Conservation (phyloP, 2,888 invertebrate species). For the Ametastegia equiseti region DNA sequence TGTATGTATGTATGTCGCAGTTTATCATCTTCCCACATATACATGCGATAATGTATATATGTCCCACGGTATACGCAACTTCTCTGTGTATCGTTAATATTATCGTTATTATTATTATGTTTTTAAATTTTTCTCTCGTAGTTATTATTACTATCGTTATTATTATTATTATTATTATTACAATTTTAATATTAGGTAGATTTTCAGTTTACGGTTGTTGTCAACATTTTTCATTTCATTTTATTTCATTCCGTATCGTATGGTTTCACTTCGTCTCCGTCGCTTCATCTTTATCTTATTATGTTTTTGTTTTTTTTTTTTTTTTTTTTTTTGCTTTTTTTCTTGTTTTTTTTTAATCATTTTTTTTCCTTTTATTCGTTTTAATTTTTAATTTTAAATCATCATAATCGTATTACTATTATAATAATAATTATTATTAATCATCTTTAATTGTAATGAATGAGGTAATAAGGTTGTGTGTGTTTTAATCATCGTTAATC, state of each 20-base stretch:
- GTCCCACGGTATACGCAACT: constrained; percentile 19
- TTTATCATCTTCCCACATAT: background rate
- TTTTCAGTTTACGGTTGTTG: constrained; percentile 67
- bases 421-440: constrained; percentile 65
- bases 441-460: constrained; percentile 73
- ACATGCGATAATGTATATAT: background rate
- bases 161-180: constrained; percentile 63
- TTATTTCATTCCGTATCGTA: constrained; percentile 59
- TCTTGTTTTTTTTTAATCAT: constrained; percentile 33
- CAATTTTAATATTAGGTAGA: constrained; percentile 75
- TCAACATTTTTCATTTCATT: constrained; percentile 61
- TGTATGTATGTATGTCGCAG: background rate
- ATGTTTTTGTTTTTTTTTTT: background rate
- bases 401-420: background rate
- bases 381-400: constrained; percentile 61
- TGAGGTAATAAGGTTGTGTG: constrained; percentile 76
- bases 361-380: constrained; percentile 61
- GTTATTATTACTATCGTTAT: constrained; percentile 14
- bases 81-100: constrained; percentile 23
- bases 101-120: constrained; percentile 8
- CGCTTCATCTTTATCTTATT: constrained; percentile 18
- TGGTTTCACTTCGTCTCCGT: background rate
- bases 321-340: background rate
- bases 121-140: background rate
- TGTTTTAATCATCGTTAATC: constrained; percentile 55